Base-by-base conservation (phyloP, 2,888 invertebrate genomes). In the Ganaspis brasiliensis region DNA sequence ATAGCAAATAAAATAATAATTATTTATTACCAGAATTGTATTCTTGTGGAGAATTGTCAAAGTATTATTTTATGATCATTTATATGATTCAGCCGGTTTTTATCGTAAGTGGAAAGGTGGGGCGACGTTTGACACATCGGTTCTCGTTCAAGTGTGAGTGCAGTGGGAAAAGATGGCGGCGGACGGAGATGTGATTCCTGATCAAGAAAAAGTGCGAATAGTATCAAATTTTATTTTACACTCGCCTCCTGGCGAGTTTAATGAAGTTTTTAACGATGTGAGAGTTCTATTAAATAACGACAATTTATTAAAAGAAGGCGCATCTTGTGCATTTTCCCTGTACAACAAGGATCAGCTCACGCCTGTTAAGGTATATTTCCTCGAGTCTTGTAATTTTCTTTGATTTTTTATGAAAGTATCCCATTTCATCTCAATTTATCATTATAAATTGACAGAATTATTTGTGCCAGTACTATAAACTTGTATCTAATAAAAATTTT, bases 281-380 rank as follows among this genome's bases (percentile, higher is more conserved):
- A 94, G 98, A 89, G 96, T 96, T 85, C 93, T 98, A 84, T 93
- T 99, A 85, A 98, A 98, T 93, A 98, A 99, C 93, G 99, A 99
- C 93, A 96, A 95, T 86, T 94, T 99, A 82, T 94, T 99, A 80
- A 98, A 98, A 93, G 98, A 99, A 92, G 98, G 98, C 87, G 98
- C 98, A 82, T 97, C 98, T 91, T 96, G 96, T 86, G 98, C 99
- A 83, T 98, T 99, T 94, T 97, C 98, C 86, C 98, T 98, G 92
- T 99, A 99, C 94, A 99, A 99, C 94, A 99, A 98, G 94, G 99
- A 99, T 92, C 99, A 99, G 94, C 96, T 99, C 93, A 98, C 98
- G 91, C 98, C 99, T 90, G 98, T 98, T 88, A 96, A 91, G 91
- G 91, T 91, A 91, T 83, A 82, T 80, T 80, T 81, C 79, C 81